Conservation (phyloP, 2,888 invertebrate species). For the Hyles lineata region DNA sequence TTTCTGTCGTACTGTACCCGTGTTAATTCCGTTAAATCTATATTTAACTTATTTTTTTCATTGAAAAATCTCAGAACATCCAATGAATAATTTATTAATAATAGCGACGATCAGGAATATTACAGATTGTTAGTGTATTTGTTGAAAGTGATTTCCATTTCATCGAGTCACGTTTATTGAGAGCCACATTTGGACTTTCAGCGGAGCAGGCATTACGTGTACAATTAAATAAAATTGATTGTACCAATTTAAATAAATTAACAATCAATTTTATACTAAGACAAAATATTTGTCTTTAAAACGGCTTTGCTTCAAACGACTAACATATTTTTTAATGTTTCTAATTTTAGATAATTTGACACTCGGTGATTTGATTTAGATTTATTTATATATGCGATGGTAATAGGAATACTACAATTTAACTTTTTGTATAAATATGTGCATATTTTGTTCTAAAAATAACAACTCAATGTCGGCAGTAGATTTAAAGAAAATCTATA, state of each 20-base stretch:
- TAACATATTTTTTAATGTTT: slow-evolving; percentile 8
- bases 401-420: too few species aligned
- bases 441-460: too few species aligned
- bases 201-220: slow-evolving; percentile 49
- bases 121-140: slow-evolving; percentile 3
- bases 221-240: slow-evolving; percentile 54
- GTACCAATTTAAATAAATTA: slow-evolving; percentile 71
- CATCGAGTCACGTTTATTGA: slow-evolving; percentile 28
- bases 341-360: slow-evolving; percentile 1
- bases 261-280: slow-evolving; percentile 51
- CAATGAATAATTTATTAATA: slow-evolving; percentile 22
- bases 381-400: too few species aligned
- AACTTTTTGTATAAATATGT: too few species aligned
- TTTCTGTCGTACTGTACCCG: slow-evolving; percentile 17
- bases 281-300: slow-evolving; percentile 47
- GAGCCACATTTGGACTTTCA: slow-evolving; percentile 36
- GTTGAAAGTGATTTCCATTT: slow-evolving; percentile 17
- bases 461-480: too few species aligned
- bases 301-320: slow-evolving; percentile 4
- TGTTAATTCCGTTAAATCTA: slow-evolving; percentile 17
- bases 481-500: too few species aligned
- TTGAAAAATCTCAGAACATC: slow-evolving; percentile 16
- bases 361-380: neutral
- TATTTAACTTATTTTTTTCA: slow-evolving; percentile 25
- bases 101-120: slow-evolving; percentile 7